A percentile compares a stretch with the other conserved stretches of the same genome.
Evolutionary conservation across 2,113 vertebrate species (phyloP).

Genomic region (Amia ocellicauda): DNA sequence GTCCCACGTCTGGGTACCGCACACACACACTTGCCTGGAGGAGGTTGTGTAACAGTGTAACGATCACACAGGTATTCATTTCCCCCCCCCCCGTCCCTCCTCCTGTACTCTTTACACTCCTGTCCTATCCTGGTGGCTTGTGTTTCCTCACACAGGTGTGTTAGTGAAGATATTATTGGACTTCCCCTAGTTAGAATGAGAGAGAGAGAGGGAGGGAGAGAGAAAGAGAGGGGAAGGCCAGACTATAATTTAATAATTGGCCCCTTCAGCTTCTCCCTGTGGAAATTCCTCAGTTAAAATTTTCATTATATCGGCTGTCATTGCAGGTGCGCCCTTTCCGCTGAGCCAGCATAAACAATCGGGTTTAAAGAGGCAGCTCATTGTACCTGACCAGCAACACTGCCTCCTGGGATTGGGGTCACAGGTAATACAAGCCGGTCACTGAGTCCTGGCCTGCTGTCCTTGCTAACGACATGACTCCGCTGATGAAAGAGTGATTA

Average conservation of each 20-base stretch:
- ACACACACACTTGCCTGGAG: too few relatives aligned
- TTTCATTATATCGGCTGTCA: conserved; percentile 36
- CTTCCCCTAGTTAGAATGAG: conserved; percentile 10
- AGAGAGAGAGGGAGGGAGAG: too few relatives aligned
- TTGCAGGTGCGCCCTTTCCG: conserved; percentile 41
- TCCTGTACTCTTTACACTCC: too few relatives aligned
- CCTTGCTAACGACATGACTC: neutral
- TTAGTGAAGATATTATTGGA: neutral
- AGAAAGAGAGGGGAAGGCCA: conserved; percentile 22
- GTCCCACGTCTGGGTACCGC: too few relatives aligned
- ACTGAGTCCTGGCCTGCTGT: too few relatives aligned
- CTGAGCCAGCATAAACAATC: conserved; percentile 4
- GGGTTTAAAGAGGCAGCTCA: neutral
- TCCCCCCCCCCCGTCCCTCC: neutral
- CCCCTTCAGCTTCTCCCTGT: conserved; percentile 39
- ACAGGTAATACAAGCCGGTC: neutral
- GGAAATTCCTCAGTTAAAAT: conserved; percentile 32
- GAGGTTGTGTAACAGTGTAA: too few relatives aligned
- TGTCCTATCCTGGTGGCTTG: neutral
- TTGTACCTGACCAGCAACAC: conserved; percentile 6
- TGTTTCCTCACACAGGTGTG: neutral
- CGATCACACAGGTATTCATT: conserved; percentile 7
- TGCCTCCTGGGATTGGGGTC: neutral
- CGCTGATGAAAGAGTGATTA: too few relatives aligned
- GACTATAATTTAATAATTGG: conserved; percentile 46